Evolutionary conservation across 2,113 vertebrate species (phyloP).

Genomic region (Girardinichthys multiradiatus): DNA sequence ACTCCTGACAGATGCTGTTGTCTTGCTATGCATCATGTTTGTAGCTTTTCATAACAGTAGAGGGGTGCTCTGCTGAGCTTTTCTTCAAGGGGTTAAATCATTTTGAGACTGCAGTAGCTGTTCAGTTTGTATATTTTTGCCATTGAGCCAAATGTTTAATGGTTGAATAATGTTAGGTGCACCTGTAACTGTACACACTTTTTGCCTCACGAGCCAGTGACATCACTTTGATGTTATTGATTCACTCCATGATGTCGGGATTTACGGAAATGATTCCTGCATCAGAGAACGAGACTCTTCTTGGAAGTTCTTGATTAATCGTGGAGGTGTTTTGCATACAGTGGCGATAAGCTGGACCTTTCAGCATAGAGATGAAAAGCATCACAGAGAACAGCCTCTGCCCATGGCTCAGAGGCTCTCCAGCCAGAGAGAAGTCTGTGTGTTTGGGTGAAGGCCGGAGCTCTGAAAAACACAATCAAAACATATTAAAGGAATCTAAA

Average conservation of each 20-base stretch:
- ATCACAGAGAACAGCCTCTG: constrained; percentile 31
- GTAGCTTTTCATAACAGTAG: too few relatives aligned
- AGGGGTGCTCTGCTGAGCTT: too few relatives aligned
- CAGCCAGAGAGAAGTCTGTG: constrained; percentile 10
- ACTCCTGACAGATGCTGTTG: too few relatives aligned
- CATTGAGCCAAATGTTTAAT: too few relatives aligned
- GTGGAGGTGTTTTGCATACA: neutral
- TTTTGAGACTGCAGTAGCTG: too few relatives aligned
- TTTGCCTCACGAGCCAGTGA: too few relatives aligned
- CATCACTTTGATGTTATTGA: constrained; percentile 58
- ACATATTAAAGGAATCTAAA: constrained; percentile 46
- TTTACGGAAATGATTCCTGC: constrained; percentile 56
- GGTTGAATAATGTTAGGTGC: too few relatives aligned
- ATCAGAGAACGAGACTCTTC: constrained; percentile 25
- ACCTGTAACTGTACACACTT: too few relatives aligned
- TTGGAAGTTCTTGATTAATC: constrained; percentile 72
- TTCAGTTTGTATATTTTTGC: too few relatives aligned
- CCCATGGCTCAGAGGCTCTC: constrained; percentile 18
- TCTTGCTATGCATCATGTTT: too few relatives aligned
- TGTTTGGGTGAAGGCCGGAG: constrained; percentile 26
- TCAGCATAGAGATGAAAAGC: constrained; percentile 45
- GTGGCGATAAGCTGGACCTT: constrained; percentile 36
- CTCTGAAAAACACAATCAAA: constrained; percentile 42
- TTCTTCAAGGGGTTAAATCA: too few relatives aligned
- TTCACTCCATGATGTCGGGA: constrained; percentile 35